Base-by-base conservation (phyloP, 2,888 invertebrate genomes). In the Oscheius sp. region DNA sequence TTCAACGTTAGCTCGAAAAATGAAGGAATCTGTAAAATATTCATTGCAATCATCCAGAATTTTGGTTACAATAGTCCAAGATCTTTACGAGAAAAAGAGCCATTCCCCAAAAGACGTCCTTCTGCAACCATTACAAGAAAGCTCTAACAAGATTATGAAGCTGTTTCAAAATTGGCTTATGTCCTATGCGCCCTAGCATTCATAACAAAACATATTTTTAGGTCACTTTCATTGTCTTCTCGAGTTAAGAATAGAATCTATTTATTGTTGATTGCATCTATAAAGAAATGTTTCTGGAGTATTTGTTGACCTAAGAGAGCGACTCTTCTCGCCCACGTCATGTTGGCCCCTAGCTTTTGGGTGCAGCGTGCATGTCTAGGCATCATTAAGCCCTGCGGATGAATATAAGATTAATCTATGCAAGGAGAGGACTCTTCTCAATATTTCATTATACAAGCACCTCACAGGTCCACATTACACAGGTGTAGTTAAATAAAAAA, bases 1-100 rank as follows among this genome's bases (percentile, higher is more conserved):
- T 85, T 78, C 13, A 81, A 77, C 23, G 78, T 76, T 59, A 86
- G 74, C 59, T 86, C 85, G 76, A 85, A 84, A 41, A 83, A 73
- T 52, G 83, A 81, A 58, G 85, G 85, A 69, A 83, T 73, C 80
- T 80, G 69, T 64, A 74, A 70, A 23, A 69, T 55, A 18, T 6
- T 13, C 13, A 55, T 55, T 55, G 5, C 18, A 52, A n/a, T 45
- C 45, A 45, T 45, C 9, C 9, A 45, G 16, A 45, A 9, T 12
- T 12, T 9, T 16, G 9, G 45, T 45, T 45, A 45, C 9, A 45
- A 45, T 12, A 18, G 49, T 49, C 49, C 21, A 18, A 18, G 6
- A 45, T 16, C 16, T 45, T 45, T 45, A 16, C 2, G n/a, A 13
- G 49, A 3, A 49, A 13, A 18, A 7, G 13, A 3, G 5, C 49